Percentiles rank a stretch among this genome's conserved stretches.
phyloP scores from a whole-genome alignment of 2,113 vertebrate species.

The Trichechus manatus region DNA sequence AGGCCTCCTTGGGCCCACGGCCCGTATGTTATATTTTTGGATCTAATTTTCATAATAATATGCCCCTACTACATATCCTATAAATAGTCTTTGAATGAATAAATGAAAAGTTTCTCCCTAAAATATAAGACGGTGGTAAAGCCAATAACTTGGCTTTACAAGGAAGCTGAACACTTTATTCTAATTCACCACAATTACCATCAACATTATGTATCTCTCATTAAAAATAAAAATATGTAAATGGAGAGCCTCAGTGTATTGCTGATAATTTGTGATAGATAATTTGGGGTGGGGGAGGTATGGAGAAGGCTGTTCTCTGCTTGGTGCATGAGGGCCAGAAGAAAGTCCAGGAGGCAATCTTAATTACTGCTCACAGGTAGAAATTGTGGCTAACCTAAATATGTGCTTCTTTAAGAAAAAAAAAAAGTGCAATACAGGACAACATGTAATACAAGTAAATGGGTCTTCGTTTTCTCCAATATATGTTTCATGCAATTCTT shows the following conservation, averaged over 20 bases:
- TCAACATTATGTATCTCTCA: background rate
- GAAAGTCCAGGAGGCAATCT: background rate
- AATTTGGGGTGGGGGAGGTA: background rate
- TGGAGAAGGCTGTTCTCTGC: background rate
- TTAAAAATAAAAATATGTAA: slow-evolving; percentile 16
- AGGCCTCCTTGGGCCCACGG: background rate
- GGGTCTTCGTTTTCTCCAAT: slow-evolving; percentile 5
- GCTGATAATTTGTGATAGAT: background rate
- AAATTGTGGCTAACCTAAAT: slow-evolving; percentile 53
- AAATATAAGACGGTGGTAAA: slow-evolving; percentile 34
- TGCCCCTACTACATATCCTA: background rate
- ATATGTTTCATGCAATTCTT: background rate
- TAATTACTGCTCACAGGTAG: background rate
- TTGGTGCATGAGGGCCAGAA: background rate
- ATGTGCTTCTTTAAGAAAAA: background rate
- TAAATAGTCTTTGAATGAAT: slow-evolving; percentile 61
- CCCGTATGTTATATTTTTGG: background rate
- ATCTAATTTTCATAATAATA: slow-evolving; percentile 2
- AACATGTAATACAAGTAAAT: background rate
- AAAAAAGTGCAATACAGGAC: background rate
- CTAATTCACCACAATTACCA: background rate
- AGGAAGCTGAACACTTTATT: slow-evolving; percentile 28
- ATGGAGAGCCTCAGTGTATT: background rate
- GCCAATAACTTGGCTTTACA: background rate
- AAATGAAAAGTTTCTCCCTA: background rate